phyloP scores from a whole-genome alignment of 2,113 vertebrate species.

The Heterochromis multidens region DNA sequence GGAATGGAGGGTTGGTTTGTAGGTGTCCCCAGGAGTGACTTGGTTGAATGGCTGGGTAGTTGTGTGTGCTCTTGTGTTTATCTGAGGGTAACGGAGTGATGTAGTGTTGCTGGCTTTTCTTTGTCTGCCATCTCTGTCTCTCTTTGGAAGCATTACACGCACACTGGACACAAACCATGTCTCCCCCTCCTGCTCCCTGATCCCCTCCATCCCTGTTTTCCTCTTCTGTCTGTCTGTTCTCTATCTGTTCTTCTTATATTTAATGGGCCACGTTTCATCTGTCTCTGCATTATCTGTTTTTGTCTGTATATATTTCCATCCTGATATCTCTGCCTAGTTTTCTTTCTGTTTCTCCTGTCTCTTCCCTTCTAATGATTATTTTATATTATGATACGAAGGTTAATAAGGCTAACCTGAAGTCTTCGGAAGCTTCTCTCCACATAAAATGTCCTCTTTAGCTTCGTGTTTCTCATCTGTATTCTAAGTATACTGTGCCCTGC shows the following conservation, averaged over 20 bases:
- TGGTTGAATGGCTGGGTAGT: neutral
- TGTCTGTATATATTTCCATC: neutral
- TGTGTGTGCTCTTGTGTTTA: neutral
- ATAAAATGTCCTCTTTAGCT: neutral
- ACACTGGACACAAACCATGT: slow-evolving; percentile 16
- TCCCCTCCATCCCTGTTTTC: neutral
- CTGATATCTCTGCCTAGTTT: neutral
- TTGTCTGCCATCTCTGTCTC: slow-evolving; percentile 23
- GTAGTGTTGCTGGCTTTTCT: slow-evolving; percentile 14
- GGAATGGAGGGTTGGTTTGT: neutral
- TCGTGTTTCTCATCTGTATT: neutral
- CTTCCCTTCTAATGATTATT: neutral
- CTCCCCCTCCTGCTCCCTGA: neutral
- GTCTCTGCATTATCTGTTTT: neutral
- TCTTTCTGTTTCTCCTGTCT: neutral
- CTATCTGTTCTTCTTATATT: neutral
- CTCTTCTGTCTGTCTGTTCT: neutral
- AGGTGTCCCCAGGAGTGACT: slow-evolving; percentile 3
- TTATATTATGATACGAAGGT: neutral
- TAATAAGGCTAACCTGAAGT: neutral
- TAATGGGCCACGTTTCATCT: neutral
- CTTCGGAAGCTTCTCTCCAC: neutral
- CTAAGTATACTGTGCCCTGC: neutral
- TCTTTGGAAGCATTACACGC: slow-evolving; percentile 39
- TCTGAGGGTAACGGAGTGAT: slow-evolving; percentile 14